Percentiles rank a stretch among this genome's conserved stretches.
These are phyloP conservation scores for Crenuchus spilurus DNA, from an alignment of 2,797 vertebrate genomes.

Conservation along the genomic window DNA sequence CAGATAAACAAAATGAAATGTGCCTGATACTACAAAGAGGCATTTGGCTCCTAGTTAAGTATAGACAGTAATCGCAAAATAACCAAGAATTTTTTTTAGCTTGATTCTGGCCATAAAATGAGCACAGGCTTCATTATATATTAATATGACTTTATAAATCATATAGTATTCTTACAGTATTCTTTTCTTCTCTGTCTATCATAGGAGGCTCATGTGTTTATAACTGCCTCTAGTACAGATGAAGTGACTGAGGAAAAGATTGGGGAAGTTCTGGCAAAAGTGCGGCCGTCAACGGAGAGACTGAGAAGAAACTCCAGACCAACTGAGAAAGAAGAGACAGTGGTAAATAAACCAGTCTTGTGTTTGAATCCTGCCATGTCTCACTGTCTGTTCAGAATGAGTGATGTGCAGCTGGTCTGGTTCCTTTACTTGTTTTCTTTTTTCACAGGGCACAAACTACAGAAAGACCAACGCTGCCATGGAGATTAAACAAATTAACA, in stretches of 20 bases:
- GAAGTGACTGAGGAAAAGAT: slow-evolving; percentile 83
- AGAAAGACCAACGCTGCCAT: slow-evolving; percentile 86
- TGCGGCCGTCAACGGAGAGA: slow-evolving; percentile 64
- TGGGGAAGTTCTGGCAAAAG: slow-evolving; percentile 67
- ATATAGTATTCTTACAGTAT: too few species aligned
- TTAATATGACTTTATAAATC: too few species aligned
- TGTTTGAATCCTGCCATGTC: neutral
- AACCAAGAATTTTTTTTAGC: too few species aligned
- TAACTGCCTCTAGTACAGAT: slow-evolving; percentile 74
- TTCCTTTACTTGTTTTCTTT: neutral
- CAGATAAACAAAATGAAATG: too few species aligned
- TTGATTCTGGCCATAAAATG: too few species aligned
- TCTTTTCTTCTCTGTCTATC: neutral
- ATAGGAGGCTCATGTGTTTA: slow-evolving; percentile 82
- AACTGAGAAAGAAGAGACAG: slow-evolving; percentile 76
- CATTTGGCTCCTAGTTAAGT: too few species aligned
- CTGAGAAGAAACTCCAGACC: slow-evolving; percentile 69
- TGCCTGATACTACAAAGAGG: too few species aligned
- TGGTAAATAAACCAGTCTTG: slow-evolving; percentile 71
- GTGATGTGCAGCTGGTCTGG: neutral
- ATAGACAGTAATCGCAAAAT: too few species aligned
- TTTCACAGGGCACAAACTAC: slow-evolving; percentile 85
- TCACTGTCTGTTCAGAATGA: neutral
- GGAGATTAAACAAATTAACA: slow-evolving; percentile 86
- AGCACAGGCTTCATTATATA: too few species aligned